Base-by-base conservation (phyloP, 2,797 vertebrate genomes). In the Coilia nasus region DNA sequence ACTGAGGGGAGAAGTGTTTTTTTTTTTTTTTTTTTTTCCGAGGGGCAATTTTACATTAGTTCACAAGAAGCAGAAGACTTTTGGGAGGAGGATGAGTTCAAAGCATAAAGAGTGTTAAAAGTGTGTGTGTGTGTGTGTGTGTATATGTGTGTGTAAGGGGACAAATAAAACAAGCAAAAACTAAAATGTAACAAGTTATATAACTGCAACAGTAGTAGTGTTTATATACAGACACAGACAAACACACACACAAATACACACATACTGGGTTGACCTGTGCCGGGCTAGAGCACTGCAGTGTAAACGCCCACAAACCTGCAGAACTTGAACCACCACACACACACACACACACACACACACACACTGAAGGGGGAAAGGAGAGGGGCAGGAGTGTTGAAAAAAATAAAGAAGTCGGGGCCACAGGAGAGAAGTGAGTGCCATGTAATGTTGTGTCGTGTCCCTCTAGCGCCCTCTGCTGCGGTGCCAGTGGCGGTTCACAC, bases 241-340 rank as follows among this genome's bases (percentile, higher is more conserved):
- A 10, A 54, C 7, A 54, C 50, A 54, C 5, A 6, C 88, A 92
- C 86, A 88, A 62, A 89, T 88, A 89, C 90, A 92, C 60, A 88
- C 93, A 86, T 87, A 92, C 90, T 83, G 86, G 88, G 90, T 90
- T 91, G 89, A 92, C 91, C 90, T 93, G 91, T 90, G 90, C 90
- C 91, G 91, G 92, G 91, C 90, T 85, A 87, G 94, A 93, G 88
- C 92, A 90, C 89, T 91, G 92, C 89, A 81, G 89, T 92, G 91
- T 91, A 93, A 91, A 91, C 67, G 19, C 71, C 35, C 71, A 78
- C 31, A 75, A 41, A 41, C 28, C 67, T 75, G 67, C 67, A 75
- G n/a, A 64, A 25, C 67, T 35, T 35, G 28, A 28, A 67, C 28
- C 25, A 25, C 2, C 10, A 31, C 23, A 67, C 62, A 35, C 64